Percentiles rank a stretch among this genome's conserved stretches.
Conservation (phyloP, 2,113 vertebrate genomes). For the Daphoenositta chrysoptera region DNA sequence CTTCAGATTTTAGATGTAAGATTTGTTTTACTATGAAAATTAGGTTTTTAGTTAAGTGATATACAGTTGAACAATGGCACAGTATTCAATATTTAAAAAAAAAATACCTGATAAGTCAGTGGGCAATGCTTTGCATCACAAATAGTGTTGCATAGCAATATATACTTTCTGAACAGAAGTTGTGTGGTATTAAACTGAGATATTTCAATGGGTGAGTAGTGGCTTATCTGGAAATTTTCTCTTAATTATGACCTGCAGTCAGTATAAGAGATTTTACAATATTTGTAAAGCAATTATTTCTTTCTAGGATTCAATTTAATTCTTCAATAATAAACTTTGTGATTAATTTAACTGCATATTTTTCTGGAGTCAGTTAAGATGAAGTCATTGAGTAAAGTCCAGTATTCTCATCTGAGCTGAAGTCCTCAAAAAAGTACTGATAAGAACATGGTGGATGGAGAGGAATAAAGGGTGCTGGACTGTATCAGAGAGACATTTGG, state of each 20-base stretch:
- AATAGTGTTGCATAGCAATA: not conserved
- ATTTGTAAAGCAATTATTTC: not conserved
- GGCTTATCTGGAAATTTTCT: not conserved
- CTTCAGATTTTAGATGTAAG: not conserved
- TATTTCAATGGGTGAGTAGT: not conserved
- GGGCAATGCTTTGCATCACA: not conserved
- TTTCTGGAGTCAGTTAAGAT: not conserved
- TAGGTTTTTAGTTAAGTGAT: slow-evolving; percentile 7
- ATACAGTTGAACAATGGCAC: not conserved
- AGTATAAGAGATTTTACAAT: not conserved
- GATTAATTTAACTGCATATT: not conserved
- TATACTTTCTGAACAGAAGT: not conserved
- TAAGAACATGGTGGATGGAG: not conserved
- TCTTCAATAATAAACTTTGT: not conserved
- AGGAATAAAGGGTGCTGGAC: not conserved
- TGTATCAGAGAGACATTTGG: not conserved
- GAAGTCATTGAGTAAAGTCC: not conserved
- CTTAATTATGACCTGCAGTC: not conserved
- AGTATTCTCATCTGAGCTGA: not conserved
- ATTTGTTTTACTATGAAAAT: slow-evolving; percentile 39
- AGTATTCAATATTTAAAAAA: not conserved
- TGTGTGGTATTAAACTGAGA: slow-evolving; percentile 5
- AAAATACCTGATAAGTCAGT: not conserved
- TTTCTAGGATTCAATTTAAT: not conserved
- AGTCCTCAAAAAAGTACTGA: not conserved